These are phyloP conservation scores for Dasysyrphus albostriatus DNA, from an alignment of 2,888 invertebrate genomes.

Conservation along the genomic window DNA sequence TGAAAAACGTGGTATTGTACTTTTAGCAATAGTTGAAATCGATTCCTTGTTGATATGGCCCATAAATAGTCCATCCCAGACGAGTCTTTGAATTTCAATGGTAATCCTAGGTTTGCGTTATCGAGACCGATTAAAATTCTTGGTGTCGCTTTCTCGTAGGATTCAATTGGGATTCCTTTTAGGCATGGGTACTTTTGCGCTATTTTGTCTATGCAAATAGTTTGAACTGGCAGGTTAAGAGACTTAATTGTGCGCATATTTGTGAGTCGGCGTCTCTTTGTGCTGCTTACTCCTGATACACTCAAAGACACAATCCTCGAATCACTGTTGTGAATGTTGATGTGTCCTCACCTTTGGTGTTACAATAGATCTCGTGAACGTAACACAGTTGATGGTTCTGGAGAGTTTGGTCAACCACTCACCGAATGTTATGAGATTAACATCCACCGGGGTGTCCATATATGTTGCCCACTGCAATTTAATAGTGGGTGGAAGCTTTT, in stretches of 20 bases:
- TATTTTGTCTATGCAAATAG: slow-evolving; percentile 3
- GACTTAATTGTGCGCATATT: not conserved
- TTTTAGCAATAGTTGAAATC: not conserved
- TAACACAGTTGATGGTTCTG: slow-evolving; percentile 6
- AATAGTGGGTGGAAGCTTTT: slow-evolving; percentile 9
- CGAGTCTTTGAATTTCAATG: slow-evolving; percentile 9
- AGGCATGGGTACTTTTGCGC: not conserved
- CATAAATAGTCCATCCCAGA: not conserved
- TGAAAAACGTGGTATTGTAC: not conserved
- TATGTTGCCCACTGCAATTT: slow-evolving; percentile 7
- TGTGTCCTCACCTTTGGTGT: not conserved
- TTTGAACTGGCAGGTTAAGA: not conserved
- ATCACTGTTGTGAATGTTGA: not conserved
- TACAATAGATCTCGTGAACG: not conserved
- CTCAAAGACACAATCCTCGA: slow-evolving; percentile 23
- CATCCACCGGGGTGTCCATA: not conserved
- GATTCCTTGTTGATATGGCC: not conserved
- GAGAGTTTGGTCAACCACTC: slow-evolving; percentile 2
- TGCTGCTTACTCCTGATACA: not conserved
- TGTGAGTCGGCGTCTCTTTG: not conserved
- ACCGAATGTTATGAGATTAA: slow-evolving; percentile 8
- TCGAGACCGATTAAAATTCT: slow-evolving; percentile 8
- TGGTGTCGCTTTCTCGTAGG: not conserved
- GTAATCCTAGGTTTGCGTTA: slow-evolving; percentile 11
- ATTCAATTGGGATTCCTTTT: slow-evolving; percentile 7